These are phyloP conservation scores for Polyommatus icarus DNA, from an alignment of 2,888 invertebrate genomes.

Conservation along the genomic window DNA sequence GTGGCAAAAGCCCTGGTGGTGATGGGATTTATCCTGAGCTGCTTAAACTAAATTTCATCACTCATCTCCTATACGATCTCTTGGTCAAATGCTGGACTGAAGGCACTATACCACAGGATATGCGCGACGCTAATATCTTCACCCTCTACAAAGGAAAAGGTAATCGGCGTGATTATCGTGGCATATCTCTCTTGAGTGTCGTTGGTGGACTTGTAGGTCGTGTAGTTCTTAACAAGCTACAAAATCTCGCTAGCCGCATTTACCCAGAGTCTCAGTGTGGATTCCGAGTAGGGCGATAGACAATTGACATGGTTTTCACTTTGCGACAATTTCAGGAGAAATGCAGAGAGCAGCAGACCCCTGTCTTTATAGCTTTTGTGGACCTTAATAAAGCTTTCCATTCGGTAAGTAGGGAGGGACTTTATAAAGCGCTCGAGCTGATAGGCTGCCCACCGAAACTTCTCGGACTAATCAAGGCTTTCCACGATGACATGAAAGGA, in stretches of 20 bases:
- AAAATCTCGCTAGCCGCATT: slow-evolving; percentile 34
- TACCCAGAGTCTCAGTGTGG: slow-evolving; percentile 39
- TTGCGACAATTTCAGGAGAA: slow-evolving; percentile 39
- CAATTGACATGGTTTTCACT: slow-evolving; percentile 38
- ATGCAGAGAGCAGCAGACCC: slow-evolving; percentile 36
- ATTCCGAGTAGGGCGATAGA: slow-evolving; percentile 36
- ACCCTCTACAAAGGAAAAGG: slow-evolving; percentile 30
- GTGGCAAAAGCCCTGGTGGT: no score
- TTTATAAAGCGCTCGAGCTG: no score
- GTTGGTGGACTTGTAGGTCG: slow-evolving; percentile 11
- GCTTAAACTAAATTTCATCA: no score
- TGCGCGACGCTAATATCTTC: slow-evolving; percentile 31
- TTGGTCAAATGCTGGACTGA: not conserved
- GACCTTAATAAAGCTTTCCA: slow-evolving; percentile 30
- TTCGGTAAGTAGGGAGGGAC: no score
- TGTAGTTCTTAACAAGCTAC: slow-evolving; percentile 32
- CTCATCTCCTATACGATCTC: no score
- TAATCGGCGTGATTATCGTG: slow-evolving; percentile 31
- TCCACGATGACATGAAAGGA: no score
- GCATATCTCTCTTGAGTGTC: not conserved
- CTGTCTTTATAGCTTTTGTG: slow-evolving; percentile 34
- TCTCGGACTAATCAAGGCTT: no score
- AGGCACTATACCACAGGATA: slow-evolving; percentile 30
- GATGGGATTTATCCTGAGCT: no score
- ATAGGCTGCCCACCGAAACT: no score